These are phyloP conservation scores for Chelon labrosus DNA, from an alignment of 2,797 vertebrate genomes.

Conservation along the genomic window DNA sequence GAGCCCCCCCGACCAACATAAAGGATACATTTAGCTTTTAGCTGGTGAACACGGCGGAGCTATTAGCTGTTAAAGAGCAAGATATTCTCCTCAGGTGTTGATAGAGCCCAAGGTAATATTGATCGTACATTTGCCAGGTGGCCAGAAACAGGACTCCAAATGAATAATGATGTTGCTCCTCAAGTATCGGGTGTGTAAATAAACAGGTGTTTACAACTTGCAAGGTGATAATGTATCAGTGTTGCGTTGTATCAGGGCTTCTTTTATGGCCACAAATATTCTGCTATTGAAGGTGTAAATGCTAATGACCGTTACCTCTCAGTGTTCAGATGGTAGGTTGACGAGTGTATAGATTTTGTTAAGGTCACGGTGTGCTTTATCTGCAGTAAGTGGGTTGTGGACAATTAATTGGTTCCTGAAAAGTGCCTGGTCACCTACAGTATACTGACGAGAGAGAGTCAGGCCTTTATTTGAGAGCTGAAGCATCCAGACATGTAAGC, in stretches of 20 bases:
- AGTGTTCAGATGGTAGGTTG: not conserved
- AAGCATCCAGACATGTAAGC: not conserved
- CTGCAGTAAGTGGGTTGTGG: not conserved
- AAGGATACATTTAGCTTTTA: not conserved
- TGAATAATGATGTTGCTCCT: not conserved
- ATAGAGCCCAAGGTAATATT: not conserved
- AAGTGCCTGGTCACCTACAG: not conserved
- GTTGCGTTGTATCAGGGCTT: not conserved
- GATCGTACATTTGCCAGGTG: not conserved
- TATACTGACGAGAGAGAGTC: not conserved
- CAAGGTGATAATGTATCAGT: not conserved
- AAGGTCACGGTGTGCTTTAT: not conserved
- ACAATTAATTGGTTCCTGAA: not conserved
- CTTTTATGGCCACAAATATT: not conserved
- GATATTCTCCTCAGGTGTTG: not conserved
- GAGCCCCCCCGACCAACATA: not conserved
- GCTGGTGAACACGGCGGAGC: not conserved
- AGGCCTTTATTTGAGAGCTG: not conserved
- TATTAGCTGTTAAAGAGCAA: not conserved
- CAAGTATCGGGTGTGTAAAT: not conserved
- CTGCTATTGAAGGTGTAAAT: slow-evolving; percentile 6
- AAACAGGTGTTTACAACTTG: not conserved
- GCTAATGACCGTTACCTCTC: not conserved
- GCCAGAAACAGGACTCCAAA: not conserved
- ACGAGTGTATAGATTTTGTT: no score